Conservation (phyloP, 2,888 invertebrate genomes). For the Agapostemon virescens region DNA sequence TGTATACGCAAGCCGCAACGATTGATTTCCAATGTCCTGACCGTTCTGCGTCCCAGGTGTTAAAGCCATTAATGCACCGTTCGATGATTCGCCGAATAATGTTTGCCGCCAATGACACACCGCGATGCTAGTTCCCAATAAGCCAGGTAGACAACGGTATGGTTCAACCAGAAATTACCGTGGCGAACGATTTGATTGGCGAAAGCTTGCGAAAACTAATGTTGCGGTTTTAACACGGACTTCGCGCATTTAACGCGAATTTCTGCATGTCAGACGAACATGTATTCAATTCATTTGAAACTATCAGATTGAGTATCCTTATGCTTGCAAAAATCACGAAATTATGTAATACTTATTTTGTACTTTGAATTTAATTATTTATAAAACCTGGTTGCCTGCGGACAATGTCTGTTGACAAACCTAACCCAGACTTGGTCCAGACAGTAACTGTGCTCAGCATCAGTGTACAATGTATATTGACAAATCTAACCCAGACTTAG, state of each 20-base stretch:
- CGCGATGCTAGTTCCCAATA: slow-evolving; percentile 11
- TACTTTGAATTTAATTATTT: too few species aligned
- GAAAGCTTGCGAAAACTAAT: not conserved
- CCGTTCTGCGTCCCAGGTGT: not conserved
- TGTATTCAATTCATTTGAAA: not conserved
- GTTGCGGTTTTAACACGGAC: not conserved
- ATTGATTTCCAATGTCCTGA: slow-evolving; percentile 35
- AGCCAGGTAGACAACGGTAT: not conserved
- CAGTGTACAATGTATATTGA: too few species aligned
- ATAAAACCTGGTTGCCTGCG: too few species aligned
- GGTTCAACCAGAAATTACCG: not conserved
- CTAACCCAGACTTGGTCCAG: too few species aligned
- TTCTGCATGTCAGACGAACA: not conserved
- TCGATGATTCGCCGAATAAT: slow-evolving; percentile 7
- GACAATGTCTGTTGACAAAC: too few species aligned
- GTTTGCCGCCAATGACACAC: not conserved
- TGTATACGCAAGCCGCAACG: slow-evolving; percentile 3
- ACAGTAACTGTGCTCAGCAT: too few species aligned
- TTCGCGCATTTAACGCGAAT: not conserved
- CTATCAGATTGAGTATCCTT: not conserved
- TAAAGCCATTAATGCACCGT: not conserved
- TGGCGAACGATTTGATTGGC: not conserved
- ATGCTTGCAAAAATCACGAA: not conserved
- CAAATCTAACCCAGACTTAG: too few species aligned
- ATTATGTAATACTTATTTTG: not conserved